Evolutionary conservation across 2,888 invertebrate species (phyloP).

Genomic region (Drosophila meridiana): DNA sequence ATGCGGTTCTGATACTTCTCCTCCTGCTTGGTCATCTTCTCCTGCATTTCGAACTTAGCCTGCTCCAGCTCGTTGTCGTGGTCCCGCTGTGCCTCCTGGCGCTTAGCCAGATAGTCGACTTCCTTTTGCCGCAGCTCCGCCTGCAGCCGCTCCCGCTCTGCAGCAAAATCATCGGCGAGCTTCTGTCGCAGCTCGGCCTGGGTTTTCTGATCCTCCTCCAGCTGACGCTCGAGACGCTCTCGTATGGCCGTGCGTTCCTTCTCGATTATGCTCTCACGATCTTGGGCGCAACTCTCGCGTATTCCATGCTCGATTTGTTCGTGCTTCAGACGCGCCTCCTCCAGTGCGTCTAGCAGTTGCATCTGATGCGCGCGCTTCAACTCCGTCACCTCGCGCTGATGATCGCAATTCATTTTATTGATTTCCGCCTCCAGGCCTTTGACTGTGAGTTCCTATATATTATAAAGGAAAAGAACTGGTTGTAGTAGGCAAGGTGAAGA

Average conservation of each 20-base stretch:
- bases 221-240: conserved; percentile 87
- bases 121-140: conserved; percentile 86
- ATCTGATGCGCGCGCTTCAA: conserved; percentile 87
- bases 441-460: conserved; percentile 90
- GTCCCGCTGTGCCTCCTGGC: conserved; percentile 85
- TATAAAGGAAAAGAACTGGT: too few species aligned
- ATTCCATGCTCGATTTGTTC: conserved; percentile 88
- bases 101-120: conserved; percentile 81
- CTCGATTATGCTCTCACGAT: conserved; percentile 88
- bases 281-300: conserved; percentile 87
- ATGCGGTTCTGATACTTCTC: conserved; percentile 87
- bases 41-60: conserved; percentile 86
- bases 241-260: conserved; percentile 88
- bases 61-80: conserved; percentile 86
- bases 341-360: conserved; percentile 89
- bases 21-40: conserved; percentile 85
- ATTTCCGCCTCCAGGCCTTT: conserved; percentile 95
- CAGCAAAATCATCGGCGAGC: conserved; percentile 85
- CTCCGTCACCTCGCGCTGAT: conserved; percentile 88
- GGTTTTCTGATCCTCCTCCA: conserved; percentile 86
- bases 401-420: conserved; percentile 90
- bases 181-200: conserved; percentile 87
- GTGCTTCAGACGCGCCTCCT: conserved; percentile 88
- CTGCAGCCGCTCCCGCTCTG: conserved; percentile 85
- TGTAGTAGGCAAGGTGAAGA: too few species aligned